A percentile compares a stretch with the other conserved stretches of the same genome.
Conservation (phyloP, 2,888 invertebrate genomes). For the Himalopsyche tibetana region DNA sequence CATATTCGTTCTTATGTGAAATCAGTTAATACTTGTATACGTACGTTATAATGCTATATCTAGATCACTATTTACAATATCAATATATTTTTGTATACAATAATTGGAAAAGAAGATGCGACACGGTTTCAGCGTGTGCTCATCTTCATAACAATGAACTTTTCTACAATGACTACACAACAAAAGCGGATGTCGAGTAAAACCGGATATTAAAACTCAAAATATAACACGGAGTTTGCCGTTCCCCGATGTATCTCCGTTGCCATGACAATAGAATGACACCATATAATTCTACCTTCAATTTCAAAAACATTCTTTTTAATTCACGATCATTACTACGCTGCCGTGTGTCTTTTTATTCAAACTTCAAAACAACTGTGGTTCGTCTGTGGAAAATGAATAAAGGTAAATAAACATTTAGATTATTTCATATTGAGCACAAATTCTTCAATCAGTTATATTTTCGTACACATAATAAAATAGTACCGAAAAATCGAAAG, state of each 20-base stretch:
- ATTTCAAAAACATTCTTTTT: conserved; percentile 20
- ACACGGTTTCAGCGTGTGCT: not conserved
- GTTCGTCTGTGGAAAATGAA: not conserved
- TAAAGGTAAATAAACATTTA: not conserved
- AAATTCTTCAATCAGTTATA: too few species aligned
- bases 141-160: conserved; percentile 27
- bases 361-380: not conserved
- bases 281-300: not conserved
- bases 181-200: conserved; percentile 48
- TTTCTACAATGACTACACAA: conserved; percentile 23
- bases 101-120: not conserved
- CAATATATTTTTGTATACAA: not conserved
- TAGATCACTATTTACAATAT: not conserved
- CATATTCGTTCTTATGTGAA: too few species aligned
- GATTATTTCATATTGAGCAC: not conserved
- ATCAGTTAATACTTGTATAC: too few species aligned
- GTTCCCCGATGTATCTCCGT: conserved; percentile 31
- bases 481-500: too few species aligned
- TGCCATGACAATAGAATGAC: conserved; percentile 23
- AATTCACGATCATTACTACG: not conserved
- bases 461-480: too few species aligned
- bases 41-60: too few species aligned
- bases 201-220: conserved; percentile 53
- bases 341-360: not conserved
- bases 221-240: conserved; percentile 44